These are phyloP conservation scores for Thumatha senex DNA, from an alignment of 2,888 invertebrate species.

Conservation along the genomic window DNA sequence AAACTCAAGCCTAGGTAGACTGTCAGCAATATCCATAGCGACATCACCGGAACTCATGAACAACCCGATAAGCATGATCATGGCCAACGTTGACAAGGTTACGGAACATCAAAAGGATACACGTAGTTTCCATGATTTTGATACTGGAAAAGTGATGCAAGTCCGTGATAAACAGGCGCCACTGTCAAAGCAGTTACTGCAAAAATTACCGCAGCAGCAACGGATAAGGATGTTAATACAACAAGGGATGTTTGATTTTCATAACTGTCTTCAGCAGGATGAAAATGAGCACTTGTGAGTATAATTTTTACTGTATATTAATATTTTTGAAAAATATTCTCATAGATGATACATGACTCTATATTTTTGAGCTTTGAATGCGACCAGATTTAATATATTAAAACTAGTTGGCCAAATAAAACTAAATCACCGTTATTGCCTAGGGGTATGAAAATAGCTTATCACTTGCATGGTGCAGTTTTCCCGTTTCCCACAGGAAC, in stretches of 20 bases:
- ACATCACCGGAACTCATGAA: constrained; percentile 34
- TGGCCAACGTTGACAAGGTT: constrained; percentile 27
- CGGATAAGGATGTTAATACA: constrained; percentile 44
- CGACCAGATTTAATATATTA: too few species aligned
- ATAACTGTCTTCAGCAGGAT: constrained; percentile 49
- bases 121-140: constrained; percentile 51
- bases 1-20: constrained; percentile 43
- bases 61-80: constrained; percentile 27
- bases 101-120: constrained; percentile 13
- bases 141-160: constrained; percentile 21
- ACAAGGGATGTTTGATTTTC: constrained; percentile 59
- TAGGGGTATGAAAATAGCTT: too few species aligned
- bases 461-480: too few species aligned
- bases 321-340: too few species aligned
- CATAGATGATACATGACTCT: too few species aligned
- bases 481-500: too few species aligned
- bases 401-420: too few species aligned
- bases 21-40: constrained; percentile 40
- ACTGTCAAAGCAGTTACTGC: constrained; percentile 2
- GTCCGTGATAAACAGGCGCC: neutral
- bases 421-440: too few species aligned
- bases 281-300: constrained; percentile 69
- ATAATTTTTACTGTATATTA: neutral
- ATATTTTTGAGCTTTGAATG: too few species aligned
- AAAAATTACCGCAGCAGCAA: constrained; percentile 10